Evolutionary conservation across 2,888 invertebrate genomes (phyloP), one percentile per base, ranked within the genome.

Genomic region (Horisme vitalbata): DNA sequence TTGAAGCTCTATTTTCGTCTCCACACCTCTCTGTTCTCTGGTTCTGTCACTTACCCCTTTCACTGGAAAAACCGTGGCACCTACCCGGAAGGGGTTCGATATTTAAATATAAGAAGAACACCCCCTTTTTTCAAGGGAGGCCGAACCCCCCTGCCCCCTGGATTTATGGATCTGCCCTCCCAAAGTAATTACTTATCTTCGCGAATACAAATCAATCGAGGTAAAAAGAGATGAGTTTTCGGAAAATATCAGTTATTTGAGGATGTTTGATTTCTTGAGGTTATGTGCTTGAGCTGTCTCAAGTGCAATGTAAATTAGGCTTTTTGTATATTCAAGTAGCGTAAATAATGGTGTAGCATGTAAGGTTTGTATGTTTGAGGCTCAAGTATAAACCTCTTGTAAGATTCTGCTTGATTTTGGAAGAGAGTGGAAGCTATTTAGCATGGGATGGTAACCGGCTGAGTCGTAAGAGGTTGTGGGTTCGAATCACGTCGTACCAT

Each of bases 41-140:
- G 71, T 83, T 83, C 88, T 89, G 88, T 89, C 88, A 89, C 88
- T 89, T 88, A 88, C 88, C 88, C 88, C 88, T 88, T 87, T 86
- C 81, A 86, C 84, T 88, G 87, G 88, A 89, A 89, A 89, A 89
- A 89, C 85, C 88, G 88, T 88, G 83, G 88, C 86, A 89, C 87
- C 88, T 89, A 88, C 88, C 88, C 88, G 88, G 88, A 89, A 88
- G 88, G 88, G 84, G 88, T 85, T 79, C 87, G 87, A 89, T 89
- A 89, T 89, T 89, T 89, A 89, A 89, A 89, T 89, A 89, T 89
- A 89, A 88, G 88, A 88, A 88, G 87, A 86, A 83, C 83, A 75
- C 86, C 87, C 88, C 86, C 83, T 83, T 85, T 88, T 88, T 87
- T 82, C 73, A 79, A 79, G 80, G 84, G 81, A 72, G 80, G 52